Conservation (phyloP, 2,888 invertebrate genomes). For the Parnassius smintheus region DNA sequence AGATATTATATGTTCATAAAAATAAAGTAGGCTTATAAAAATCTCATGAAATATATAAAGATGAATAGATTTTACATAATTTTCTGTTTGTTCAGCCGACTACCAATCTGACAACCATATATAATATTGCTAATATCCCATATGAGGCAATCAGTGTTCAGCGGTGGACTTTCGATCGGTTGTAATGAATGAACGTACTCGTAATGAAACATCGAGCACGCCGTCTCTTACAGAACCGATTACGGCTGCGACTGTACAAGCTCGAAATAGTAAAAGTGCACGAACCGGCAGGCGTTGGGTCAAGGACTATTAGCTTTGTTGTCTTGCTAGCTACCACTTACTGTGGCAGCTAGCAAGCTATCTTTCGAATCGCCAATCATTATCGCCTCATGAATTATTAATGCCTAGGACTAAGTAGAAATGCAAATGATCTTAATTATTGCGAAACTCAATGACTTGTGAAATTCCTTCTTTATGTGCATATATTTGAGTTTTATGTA, state of each 20-base stretch:
- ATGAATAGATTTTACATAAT: no score
- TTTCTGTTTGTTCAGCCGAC: no score
- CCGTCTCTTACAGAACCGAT: slow-evolving; percentile 19
- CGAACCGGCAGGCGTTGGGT: slow-evolving; percentile 52
- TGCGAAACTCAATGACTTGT: slow-evolving; percentile 19
- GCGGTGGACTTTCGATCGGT: no score
- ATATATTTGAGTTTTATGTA: background rate
- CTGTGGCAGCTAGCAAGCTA: slow-evolving; percentile 16
- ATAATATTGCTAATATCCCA: no score
- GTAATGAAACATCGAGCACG: slow-evolving; percentile 28
- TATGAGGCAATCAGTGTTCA: no score
- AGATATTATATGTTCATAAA: no score
- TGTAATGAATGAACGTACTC: no score
- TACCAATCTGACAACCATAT: no score
- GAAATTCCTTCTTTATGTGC: slow-evolving; percentile 11
- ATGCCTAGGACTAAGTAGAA: slow-evolving; percentile 7
- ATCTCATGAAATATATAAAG: no score
- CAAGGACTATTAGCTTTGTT: slow-evolving; percentile 68
- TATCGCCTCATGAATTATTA: slow-evolving; percentile 28
- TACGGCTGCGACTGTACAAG: slow-evolving; percentile 42
- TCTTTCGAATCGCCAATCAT: slow-evolving; percentile 30
- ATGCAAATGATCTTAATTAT: slow-evolving; percentile 14
- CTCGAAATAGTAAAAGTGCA: slow-evolving; percentile 63
- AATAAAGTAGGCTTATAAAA: no score
- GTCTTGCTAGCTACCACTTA: slow-evolving; percentile 31